A percentile compares a stretch with the other conserved stretches of the same genome.
Conservation (phyloP, 2,888 invertebrate species). For the Arenicola marina region DNA sequence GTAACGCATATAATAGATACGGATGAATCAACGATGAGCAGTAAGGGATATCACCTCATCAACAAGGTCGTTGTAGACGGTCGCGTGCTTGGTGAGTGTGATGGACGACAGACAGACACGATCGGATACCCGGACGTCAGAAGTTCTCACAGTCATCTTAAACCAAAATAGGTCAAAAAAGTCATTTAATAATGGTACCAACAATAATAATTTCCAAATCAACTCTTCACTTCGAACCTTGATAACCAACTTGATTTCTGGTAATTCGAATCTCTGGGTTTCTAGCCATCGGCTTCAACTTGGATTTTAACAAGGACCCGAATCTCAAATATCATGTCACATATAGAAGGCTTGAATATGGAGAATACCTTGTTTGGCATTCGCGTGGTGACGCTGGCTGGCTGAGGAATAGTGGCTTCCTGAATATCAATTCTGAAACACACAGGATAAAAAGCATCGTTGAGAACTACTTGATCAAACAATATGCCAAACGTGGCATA, state of each 20-base stretch:
- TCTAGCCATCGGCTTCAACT: too few relatives aligned
- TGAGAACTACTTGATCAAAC: neutral
- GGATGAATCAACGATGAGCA: too few relatives aligned
- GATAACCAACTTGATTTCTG: neutral
- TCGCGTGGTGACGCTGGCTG: slow-evolving; percentile 1
- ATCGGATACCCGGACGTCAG: slow-evolving; percentile 59
- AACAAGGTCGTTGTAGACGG: slow-evolving; percentile 59
- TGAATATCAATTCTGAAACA: neutral
- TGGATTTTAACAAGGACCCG: too few relatives aligned
- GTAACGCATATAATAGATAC: too few relatives aligned
- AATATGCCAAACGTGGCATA: too few relatives aligned
- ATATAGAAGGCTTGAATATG: neutral
- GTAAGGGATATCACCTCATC: slow-evolving; percentile 47
- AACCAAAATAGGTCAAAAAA: neutral
- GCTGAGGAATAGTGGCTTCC: slow-evolving; percentile 1
- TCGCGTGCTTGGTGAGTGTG: slow-evolving; percentile 47
- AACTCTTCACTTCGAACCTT: neutral
- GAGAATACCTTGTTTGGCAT: neutral
- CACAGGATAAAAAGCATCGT: neutral
- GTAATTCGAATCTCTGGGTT: neutral
- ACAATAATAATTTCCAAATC: neutral
- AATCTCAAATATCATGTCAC: too few relatives aligned
- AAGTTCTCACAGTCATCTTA: slow-evolving; percentile 53
- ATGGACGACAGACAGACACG: slow-evolving; percentile 57
- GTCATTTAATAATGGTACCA: neutral